Percentiles rank a stretch among this genome's conserved stretches.
phyloP scores from a whole-genome alignment of 2,888 invertebrate genomes.

The Hydrotaea diabolus region DNA sequence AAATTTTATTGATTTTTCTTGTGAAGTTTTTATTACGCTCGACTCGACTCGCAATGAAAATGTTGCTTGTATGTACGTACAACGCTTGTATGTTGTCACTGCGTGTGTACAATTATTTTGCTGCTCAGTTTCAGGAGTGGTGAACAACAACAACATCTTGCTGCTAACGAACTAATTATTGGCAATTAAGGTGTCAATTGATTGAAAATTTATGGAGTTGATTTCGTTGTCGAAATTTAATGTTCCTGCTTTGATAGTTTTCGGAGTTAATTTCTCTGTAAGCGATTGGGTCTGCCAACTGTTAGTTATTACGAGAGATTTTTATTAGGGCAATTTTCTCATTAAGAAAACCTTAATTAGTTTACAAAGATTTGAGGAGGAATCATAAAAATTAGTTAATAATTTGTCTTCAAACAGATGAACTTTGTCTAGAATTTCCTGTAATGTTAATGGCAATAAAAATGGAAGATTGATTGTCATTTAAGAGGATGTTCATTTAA shows the following conservation, averaged over 20 bases:
- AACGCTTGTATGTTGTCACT: background rate
- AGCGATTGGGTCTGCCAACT: background rate
- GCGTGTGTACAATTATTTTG: constrained; percentile 48
- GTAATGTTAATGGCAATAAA: background rate
- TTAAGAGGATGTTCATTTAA: background rate
- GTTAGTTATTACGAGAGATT: constrained; percentile 1
- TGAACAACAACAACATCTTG: background rate
- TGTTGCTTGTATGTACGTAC: constrained; percentile 49
- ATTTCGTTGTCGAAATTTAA: constrained; percentile 48
- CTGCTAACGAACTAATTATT: constrained; percentile 63
- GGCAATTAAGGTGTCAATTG: constrained; percentile 67
- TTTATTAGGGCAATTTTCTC: constrained; percentile 24
- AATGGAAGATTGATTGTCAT: background rate
- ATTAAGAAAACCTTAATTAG: constrained; percentile 14
- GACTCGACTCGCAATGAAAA: constrained; percentile 42
- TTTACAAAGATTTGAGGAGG: constrained; percentile 11
- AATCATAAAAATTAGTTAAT: constrained; percentile 23
- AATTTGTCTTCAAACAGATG: background rate
- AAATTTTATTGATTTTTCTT: constrained; percentile 39
- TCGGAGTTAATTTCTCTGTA: background rate
- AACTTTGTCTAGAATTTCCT: too few species aligned
- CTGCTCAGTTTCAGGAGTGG: constrained; percentile 33
- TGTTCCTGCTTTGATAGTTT: constrained; percentile 5
- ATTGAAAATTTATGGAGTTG: constrained; percentile 66
- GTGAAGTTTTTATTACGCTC: constrained; percentile 24